Conservation (phyloP, 2,797 vertebrate genomes). For the Lepus oiostolus region DNA sequence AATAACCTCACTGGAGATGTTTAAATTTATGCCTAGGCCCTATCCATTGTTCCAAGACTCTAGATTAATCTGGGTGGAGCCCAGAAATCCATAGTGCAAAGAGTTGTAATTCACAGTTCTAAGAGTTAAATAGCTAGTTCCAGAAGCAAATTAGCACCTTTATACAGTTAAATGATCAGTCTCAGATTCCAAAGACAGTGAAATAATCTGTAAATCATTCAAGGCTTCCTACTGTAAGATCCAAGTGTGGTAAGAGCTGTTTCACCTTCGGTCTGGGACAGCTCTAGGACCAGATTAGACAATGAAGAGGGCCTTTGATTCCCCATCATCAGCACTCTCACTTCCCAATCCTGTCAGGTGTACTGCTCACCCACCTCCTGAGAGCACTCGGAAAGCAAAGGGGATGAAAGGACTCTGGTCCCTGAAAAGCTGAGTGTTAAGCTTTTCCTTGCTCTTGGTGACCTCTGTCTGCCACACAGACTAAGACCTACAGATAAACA, state of each 20-base stretch:
- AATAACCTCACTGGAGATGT: neutral
- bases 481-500: too few species aligned
- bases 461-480: neutral
- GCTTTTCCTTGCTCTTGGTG: neutral
- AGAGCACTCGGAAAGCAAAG: neutral
- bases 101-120: neutral
- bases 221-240: neutral
- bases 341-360: neutral
- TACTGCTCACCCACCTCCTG: neutral
- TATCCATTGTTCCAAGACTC: neutral
- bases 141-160: neutral
- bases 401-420: neutral
- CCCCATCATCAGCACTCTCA: neutral
- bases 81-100: neutral
- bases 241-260: neutral
- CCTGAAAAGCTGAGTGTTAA: neutral
- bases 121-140: neutral
- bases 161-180: neutral
- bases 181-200: neutral
- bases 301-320: too few species aligned
- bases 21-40: neutral
- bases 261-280: neutral
- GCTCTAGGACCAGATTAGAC: neutral
- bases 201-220: neutral
- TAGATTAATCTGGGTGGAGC: neutral